phyloP scores from a whole-genome alignment of 2,113 vertebrate genomes.

The Podiceps cristatus region DNA sequence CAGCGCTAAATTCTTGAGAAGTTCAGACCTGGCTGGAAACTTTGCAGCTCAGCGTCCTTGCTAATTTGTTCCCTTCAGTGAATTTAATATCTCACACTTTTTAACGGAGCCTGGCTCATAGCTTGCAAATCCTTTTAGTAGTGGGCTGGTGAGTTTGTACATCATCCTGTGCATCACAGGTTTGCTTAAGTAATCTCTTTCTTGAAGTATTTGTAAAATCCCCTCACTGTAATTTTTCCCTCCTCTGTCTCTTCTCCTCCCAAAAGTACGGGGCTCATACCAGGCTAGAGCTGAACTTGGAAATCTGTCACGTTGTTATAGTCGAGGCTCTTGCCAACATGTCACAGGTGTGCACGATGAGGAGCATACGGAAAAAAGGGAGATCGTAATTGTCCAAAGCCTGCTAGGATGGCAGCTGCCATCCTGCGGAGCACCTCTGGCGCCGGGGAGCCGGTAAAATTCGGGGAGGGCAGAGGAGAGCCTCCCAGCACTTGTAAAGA shows the following conservation, averaged over 20 bases:
- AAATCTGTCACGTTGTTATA: neutral
- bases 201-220: neutral
- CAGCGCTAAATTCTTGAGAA: neutral
- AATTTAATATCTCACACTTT: neutral
- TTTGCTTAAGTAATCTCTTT: neutral
- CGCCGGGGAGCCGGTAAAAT: neutral
- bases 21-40: neutral
- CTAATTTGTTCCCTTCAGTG: neutral
- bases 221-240: neutral
- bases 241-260: neutral
- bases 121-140: neutral
- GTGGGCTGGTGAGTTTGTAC: neutral
- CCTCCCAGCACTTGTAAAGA: neutral
- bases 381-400: neutral
- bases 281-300: neutral
- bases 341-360: conserved; percentile 44
- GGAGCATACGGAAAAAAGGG: neutral
- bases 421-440: neutral
- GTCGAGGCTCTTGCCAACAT: conserved; percentile 26
- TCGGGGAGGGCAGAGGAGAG: neutral
- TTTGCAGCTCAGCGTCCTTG: neutral
- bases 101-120: neutral
- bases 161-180: neutral
- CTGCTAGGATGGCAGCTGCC: neutral
- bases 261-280: neutral